Conservation (phyloP, 1,140 invertebrate genomes). For the Drosophila prosaltans region DNA sequence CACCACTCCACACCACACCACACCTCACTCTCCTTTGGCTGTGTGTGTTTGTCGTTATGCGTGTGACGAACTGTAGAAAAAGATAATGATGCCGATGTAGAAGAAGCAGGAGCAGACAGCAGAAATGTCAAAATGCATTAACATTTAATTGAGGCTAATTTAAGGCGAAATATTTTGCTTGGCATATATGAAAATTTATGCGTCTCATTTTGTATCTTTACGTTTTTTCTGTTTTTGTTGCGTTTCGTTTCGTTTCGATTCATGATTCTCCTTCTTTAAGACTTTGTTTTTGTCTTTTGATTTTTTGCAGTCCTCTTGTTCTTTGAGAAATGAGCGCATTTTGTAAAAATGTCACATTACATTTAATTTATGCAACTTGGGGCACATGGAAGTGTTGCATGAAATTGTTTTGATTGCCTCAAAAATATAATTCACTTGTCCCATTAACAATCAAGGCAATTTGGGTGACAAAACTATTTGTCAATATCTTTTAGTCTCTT, state of each 20-base stretch:
- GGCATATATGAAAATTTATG: constrained; percentile 80
- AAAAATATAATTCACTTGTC: constrained; percentile 17
- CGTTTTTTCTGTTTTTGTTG: constrained; percentile 31
- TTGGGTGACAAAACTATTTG: constrained; percentile 10
- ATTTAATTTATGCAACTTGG: constrained; percentile 80
- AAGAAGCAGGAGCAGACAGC: constrained; percentile 35
- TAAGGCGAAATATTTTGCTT: constrained; percentile 81
- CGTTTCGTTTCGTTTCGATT: constrained; percentile 20
- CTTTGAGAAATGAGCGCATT: constrained; percentile 82
- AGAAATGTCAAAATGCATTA: constrained; percentile 83
- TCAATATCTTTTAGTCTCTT: neutral
- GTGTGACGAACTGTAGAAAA: neutral
- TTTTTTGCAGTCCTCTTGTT: constrained; percentile 52
- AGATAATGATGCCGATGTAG: constrained; percentile 26
- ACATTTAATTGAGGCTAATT: constrained; percentile 83
- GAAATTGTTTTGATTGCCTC: constrained; percentile 67
- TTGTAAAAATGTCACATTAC: constrained; percentile 83
- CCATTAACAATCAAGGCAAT: constrained; percentile 24
- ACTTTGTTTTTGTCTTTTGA: constrained; percentile 22
- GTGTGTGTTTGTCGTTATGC: constrained; percentile 43
- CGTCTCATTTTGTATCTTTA: constrained; percentile 65
- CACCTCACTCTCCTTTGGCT: neutral
- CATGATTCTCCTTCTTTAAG: constrained; percentile 16
- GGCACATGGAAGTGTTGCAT: constrained; percentile 65
- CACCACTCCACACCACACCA: neutral